A percentile compares a stretch with the other conserved stretches of the same genome.
Conservation (phyloP, 2,113 vertebrate species). For the Mustelus asterias region DNA sequence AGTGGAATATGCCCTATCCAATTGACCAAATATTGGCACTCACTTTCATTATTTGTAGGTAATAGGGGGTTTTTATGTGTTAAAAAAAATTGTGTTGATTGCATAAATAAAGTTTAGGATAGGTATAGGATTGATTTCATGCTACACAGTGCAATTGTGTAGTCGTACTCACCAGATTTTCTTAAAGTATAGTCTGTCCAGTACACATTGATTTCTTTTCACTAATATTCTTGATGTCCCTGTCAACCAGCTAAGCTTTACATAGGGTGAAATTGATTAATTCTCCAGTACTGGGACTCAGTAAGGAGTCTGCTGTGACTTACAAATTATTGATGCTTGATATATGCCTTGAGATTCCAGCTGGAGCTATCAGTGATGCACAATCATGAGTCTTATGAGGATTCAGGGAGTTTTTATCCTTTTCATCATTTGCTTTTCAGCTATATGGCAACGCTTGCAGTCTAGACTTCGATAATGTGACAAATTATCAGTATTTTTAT, state of each 20-base stretch:
- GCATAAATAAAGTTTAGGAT: not conserved
- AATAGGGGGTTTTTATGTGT: not conserved
- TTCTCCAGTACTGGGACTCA: not conserved
- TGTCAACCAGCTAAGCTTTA: slow-evolving; percentile 27
- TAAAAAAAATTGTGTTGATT: not conserved
- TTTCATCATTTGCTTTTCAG: not conserved
- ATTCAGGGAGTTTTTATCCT: not conserved
- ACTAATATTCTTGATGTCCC: slow-evolving; percentile 24
- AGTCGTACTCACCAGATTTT: not conserved
- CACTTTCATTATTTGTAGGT: not conserved
- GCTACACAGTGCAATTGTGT: not conserved
- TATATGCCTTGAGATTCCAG: not conserved
- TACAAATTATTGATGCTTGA: slow-evolving; percentile 34
- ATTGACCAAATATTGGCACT: not conserved
- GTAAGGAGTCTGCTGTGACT: slow-evolving; percentile 15
- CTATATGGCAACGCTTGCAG: not conserved
- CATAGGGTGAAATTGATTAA: slow-evolving; percentile 35
- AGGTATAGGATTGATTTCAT: not conserved
- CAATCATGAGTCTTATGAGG: slow-evolving; percentile 3
- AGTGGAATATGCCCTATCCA: not conserved
- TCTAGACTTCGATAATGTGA: not conserved
- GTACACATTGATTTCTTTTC: slow-evolving; percentile 30
- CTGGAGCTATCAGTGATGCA: not conserved
- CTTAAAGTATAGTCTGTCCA: not conserved
- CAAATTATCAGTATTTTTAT: slow-evolving; percentile 6